A percentile compares a stretch with the other conserved stretches of the same genome.
Conservation (phyloP, 2,888 invertebrate genomes). For the Dromius quadrimaculatus region DNA sequence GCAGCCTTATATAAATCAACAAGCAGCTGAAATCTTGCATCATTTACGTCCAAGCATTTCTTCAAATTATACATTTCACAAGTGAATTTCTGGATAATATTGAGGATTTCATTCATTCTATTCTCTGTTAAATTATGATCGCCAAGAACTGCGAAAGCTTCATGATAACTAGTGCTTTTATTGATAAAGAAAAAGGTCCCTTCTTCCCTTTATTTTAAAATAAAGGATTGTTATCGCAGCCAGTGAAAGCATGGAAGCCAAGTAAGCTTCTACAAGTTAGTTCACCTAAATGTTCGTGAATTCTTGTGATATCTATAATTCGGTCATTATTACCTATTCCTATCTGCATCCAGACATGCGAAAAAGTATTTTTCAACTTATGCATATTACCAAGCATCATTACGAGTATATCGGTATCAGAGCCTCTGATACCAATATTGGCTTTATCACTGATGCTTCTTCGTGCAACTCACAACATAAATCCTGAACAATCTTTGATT, state of each 20-base stretch:
- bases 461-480: conserved; percentile 53
- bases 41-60: neutral
- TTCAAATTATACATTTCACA: neutral
- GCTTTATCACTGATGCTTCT: conserved; percentile 46
- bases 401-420: conserved; percentile 57
- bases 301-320: conserved; percentile 38
- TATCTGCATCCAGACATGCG: conserved; percentile 47
- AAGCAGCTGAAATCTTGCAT: neutral
- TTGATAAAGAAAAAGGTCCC: conserved; percentile 51
- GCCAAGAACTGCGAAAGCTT: conserved; percentile 49
- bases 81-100: conserved; percentile 22
- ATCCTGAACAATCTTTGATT: conserved; percentile 32
- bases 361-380: conserved; percentile 22
- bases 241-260: conserved; percentile 56
- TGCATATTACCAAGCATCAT: conserved; percentile 56
- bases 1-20: neutral
- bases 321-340: conserved; percentile 52
- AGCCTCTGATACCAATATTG: conserved; percentile 25
- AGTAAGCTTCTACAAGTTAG: conserved; percentile 46
- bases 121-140: conserved; percentile 44
- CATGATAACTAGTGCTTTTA: conserved; percentile 52
- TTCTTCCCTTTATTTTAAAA: conserved; percentile 55
- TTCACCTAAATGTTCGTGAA: conserved; percentile 51
- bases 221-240: conserved; percentile 56
- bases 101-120: conserved; percentile 15